Percentiles rank a stretch among this genome's conserved stretches.
Conservation (phyloP, 2,113 vertebrate genomes). For the Argyrosomus japonicus region DNA sequence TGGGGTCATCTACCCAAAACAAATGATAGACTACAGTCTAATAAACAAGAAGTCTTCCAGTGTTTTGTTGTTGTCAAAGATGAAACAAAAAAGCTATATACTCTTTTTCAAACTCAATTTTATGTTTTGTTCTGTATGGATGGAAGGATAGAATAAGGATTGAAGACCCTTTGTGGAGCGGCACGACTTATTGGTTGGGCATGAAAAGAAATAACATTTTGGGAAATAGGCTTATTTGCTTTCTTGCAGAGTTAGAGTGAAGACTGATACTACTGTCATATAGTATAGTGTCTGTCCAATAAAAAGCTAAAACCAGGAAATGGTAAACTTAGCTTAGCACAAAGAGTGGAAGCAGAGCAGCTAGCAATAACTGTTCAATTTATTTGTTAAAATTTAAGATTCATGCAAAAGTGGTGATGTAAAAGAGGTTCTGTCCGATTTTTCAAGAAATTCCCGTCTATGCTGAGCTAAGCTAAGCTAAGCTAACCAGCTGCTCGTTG, state of each 20-base stretch:
- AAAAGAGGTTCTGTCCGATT: not conserved
- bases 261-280: too few species aligned
- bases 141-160: not conserved
- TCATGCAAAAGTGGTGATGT: not conserved
- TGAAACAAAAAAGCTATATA: not conserved
- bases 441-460: too few species aligned
- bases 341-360: too few species aligned
- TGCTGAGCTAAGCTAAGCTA: not conserved
- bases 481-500: too few species aligned
- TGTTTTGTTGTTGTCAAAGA: not conserved
- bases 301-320: not conserved
- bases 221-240: too few species aligned
- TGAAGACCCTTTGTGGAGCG: not conserved
- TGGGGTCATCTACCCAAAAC: not conserved
- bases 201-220: not conserved
- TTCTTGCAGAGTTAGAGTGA: too few species aligned
- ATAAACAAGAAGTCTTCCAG: not conserved
- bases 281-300: too few species aligned
- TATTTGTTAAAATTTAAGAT: not conserved
- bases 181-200: not conserved
- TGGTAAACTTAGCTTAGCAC: not conserved
- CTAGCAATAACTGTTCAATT: not conserved
- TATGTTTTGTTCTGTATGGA: not conserved
- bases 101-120: not conserved
- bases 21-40: not conserved